A percentile compares a stretch with the other conserved stretches of the same genome.
Evolutionary conservation across 2,888 invertebrate species (phyloP).

Genomic region (Melieria crassipennis): DNA sequence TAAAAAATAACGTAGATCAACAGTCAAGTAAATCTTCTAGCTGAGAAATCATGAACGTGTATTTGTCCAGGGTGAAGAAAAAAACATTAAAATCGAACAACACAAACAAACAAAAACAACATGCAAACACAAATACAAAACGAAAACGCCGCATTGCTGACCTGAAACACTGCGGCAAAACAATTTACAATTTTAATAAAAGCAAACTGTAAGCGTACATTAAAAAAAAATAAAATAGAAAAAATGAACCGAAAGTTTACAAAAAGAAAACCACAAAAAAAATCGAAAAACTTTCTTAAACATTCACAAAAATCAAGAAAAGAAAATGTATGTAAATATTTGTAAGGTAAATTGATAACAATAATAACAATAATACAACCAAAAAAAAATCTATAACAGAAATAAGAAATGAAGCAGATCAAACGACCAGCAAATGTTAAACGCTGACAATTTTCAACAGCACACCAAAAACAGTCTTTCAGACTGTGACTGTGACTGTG

Average conservation of each 20-base stretch:
- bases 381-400: conserved; percentile 31
- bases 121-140: conserved; percentile 38
- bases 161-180: conserved; percentile 27
- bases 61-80: too few species aligned
- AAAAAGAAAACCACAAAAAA: conserved; percentile 35
- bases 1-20: conserved; percentile 31
- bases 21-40: conserved; percentile 5
- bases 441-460: conserved; percentile 5
- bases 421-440: background rate
- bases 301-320: conserved; percentile 24
- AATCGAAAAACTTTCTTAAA: conserved; percentile 13
- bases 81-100: background rate
- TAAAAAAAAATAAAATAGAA: conserved; percentile 39
- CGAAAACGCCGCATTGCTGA: conserved; percentile 40
- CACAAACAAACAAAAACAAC: background rate
- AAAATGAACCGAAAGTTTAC: conserved; percentile 30
- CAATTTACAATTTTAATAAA: conserved; percentile 41
- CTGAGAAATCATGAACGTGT: background rate
- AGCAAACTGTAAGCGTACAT: conserved; percentile 29
- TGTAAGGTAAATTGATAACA: conserved; percentile 43
- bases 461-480: background rate
- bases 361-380: too few species aligned
- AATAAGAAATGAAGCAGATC: background rate
- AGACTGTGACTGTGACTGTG: too few species aligned
- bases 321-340: conserved; percentile 53